These are phyloP conservation scores for Eupithecia inturbata DNA, from an alignment of 2,888 invertebrate genomes.

Conservation along the genomic window DNA sequence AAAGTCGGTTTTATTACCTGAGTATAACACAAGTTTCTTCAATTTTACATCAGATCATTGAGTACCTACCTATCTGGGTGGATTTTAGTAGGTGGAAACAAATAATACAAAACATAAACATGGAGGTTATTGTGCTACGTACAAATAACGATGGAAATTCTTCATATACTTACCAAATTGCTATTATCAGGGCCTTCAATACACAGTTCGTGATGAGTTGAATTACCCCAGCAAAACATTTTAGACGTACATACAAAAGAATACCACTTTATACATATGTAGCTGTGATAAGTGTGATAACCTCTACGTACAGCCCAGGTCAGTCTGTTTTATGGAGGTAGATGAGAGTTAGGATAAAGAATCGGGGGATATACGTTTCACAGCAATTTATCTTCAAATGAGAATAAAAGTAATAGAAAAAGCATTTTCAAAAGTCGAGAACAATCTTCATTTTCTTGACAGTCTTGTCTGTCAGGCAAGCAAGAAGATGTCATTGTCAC, in stretches of 20 bases:
- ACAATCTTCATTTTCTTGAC: slow-evolving; percentile 62
- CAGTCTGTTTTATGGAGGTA: slow-evolving; percentile 58
- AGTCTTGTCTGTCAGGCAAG: background rate
- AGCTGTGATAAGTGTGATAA: slow-evolving; percentile 60
- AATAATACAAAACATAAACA: background rate
- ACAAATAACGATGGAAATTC: background rate
- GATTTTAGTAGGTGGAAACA: background rate
- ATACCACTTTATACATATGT: slow-evolving; percentile 42
- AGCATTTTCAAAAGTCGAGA: slow-evolving; percentile 70
- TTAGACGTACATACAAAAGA: slow-evolving; percentile 55
- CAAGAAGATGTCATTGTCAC: background rate
- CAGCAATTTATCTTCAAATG: slow-evolving; percentile 59
- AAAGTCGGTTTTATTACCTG: slow-evolving; percentile 86
- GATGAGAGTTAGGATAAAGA: slow-evolving; percentile 39
- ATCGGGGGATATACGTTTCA: slow-evolving; percentile 36
- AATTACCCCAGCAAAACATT: slow-evolving; percentile 83
- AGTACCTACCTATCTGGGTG: background rate
- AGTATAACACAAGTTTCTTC: background rate
- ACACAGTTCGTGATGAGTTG: slow-evolving; percentile 79
- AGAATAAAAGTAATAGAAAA: slow-evolving; percentile 58
- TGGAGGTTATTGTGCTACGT: background rate
- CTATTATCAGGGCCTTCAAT: slow-evolving; percentile 67
- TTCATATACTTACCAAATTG: slow-evolving; percentile 69
- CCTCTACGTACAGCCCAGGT: slow-evolving; percentile 57
- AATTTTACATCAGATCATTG: background rate